Conservation (phyloP, 2,797 vertebrate species). For the Spinus pinus region DNA sequence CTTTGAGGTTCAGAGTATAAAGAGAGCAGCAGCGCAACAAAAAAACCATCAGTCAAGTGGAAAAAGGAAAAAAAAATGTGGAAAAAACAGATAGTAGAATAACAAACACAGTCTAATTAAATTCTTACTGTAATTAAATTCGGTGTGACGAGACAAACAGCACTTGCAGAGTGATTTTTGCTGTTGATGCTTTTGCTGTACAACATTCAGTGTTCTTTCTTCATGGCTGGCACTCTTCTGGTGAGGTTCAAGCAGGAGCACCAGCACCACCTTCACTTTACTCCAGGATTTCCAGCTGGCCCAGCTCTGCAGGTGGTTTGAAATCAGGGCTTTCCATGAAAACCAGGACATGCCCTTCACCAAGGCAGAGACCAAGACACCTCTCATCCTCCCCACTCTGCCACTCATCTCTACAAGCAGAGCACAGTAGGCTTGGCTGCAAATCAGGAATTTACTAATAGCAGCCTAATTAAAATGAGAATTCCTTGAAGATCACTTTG, state of each 20-base stretch:
- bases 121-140: conserved; percentile 25
- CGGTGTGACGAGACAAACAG: not conserved
- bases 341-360: not conserved
- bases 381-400: not conserved
- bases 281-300: not conserved
- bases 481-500: not conserved
- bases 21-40: conserved; percentile 33
- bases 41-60: conserved; percentile 35
- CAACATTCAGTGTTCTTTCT: not conserved
- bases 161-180: not conserved
- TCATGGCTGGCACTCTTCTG: rapidly evolving
- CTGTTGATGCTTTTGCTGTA: not conserved
- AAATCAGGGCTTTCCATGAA: not conserved
- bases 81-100: not conserved
- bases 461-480: not conserved
- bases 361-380: not conserved
- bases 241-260: not conserved
- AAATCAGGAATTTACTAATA: not conserved
- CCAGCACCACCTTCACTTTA: not conserved
- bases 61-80: not conserved
- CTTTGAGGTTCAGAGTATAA: conserved; percentile 35
- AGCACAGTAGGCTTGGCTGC: not conserved
- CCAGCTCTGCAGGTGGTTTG: not conserved
- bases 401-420: not conserved
- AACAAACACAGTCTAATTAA: conserved; percentile 25